These are phyloP conservation scores for Yoshiicerus persimilis DNA, from an alignment of 1,140 invertebrate genomes.

Conservation along the genomic window DNA sequence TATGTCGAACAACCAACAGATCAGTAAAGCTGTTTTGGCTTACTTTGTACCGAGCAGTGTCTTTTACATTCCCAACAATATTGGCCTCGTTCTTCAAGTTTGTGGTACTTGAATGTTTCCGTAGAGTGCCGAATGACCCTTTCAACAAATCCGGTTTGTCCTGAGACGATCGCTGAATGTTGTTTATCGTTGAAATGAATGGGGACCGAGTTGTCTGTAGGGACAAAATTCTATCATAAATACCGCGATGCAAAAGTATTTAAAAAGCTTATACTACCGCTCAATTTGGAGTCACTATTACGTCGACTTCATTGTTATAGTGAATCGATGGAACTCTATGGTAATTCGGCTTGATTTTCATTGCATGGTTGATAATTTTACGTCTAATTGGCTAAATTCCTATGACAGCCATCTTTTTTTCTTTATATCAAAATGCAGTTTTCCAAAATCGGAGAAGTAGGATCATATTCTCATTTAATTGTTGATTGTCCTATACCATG, in stretches of 20 bases:
- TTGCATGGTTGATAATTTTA: neutral
- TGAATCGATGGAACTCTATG: neutral
- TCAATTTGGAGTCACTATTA: too few species aligned
- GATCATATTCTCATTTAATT: too few species aligned
- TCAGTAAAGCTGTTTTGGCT: conserved; percentile 16
- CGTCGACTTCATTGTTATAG: too few species aligned
- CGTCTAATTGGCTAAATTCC: too few species aligned
- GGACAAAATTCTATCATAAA: neutral
- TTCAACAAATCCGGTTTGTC: conserved; percentile 79
- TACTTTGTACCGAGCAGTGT: conserved; percentile 58
- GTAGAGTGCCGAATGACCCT: conserved; percentile 69
- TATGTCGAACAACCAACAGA: neutral
- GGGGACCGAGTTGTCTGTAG: conserved; percentile 73
- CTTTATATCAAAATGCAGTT: too few species aligned
- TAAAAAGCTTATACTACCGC: conserved; percentile 65
- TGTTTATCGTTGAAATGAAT: conserved; percentile 67
- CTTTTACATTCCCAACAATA: conserved; percentile 53
- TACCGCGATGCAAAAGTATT: neutral
- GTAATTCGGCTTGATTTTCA: neutral
- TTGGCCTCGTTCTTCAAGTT: conserved; percentile 57
- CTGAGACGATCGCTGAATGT: conserved; percentile 62
- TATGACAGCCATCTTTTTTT: too few species aligned
- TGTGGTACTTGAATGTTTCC: conserved; percentile 35
- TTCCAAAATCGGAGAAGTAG: too few species aligned
- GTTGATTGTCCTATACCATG: too few species aligned